Evolutionary conservation across 2,113 vertebrate genomes (phyloP), one percentile per base, ranked within the genome.

Genomic region (Lasiurus cinereus): DNA sequence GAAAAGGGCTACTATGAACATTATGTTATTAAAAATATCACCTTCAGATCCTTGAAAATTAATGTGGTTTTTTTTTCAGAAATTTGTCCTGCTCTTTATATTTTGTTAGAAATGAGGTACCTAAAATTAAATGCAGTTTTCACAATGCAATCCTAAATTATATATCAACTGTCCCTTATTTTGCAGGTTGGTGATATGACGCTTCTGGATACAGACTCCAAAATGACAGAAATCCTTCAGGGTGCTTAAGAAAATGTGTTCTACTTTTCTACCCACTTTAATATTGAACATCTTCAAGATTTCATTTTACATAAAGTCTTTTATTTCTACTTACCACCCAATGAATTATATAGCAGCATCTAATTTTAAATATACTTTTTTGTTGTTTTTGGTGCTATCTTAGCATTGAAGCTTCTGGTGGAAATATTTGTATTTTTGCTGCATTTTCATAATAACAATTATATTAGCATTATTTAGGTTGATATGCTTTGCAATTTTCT

Each of bases 81-180:
- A 96, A 39, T 62, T 33, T 82, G 12, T 73, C 12, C 90, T 48
- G 12, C 33, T 79, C 86, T 78, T 87, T 76, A 43, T n/a, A 83
- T 92, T 91, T 95, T 73, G 67, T 79, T 77, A 89, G 85, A 89
- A 95, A 95, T 91, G 50, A 88, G 46, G 19, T 72, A 10, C 16
- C 50, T 79, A 83, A 93, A 93, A 94, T 56, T 46, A 83, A 89
- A 84, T 67, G 46, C 21, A 43, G 6, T 92, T 96, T 94, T 86
- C 2, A 12, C 13, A 85, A 48, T 93, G 66, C 22, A 56, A 29
- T 85, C 67, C 33, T 59, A 59, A 59, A 59, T 79, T 94, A 69
- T 31, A 74, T 21, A 67, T 31, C 52, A 90, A 89, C 2, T 8
- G 6, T 84, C 43, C 93, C 72, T 95, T 93, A 89, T 43, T 46